A percentile compares a stretch with the other conserved stretches of the same genome.
phyloP scores from a whole-genome alignment of 2,797 vertebrate genomes.

The Muscicapa comitata region DNA sequence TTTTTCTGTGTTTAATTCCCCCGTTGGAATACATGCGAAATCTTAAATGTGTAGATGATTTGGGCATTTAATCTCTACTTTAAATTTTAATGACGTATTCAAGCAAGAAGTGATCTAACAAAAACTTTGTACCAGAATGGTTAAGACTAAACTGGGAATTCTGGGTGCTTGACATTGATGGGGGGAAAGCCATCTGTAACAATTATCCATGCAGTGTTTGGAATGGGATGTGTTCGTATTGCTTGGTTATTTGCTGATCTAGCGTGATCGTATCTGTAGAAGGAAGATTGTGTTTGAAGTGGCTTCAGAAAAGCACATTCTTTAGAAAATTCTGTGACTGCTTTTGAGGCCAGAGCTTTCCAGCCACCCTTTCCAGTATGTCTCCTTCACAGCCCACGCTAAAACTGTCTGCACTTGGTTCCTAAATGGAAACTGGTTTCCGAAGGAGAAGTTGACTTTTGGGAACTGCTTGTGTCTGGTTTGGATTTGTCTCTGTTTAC shows the following conservation, averaged over 20 bases:
- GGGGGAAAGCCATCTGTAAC: background rate
- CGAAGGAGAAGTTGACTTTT: background rate
- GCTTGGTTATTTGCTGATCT: background rate
- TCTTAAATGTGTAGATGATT: background rate
- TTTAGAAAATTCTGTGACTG: background rate
- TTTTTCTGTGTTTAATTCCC: constrained; percentile 11
- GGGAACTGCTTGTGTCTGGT: background rate
- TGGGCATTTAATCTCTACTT: background rate
- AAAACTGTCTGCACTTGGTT: background rate
- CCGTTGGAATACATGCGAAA: accelerated
- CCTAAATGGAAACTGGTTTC: background rate
- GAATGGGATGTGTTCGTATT: background rate
- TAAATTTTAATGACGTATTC: background rate
- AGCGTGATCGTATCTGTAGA: background rate
- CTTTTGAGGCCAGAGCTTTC: constrained; percentile 5
- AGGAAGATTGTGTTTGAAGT: background rate
- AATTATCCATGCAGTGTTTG: background rate
- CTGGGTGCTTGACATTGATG: background rate
- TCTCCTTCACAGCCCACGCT: background rate
- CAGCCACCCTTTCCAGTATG: background rate
- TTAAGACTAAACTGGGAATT: background rate
- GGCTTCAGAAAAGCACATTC: background rate
- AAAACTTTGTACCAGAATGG: background rate
- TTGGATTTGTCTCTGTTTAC: constrained; percentile 6
- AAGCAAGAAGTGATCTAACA: background rate